Conservation (phyloP, 2,797 vertebrate genomes). For the Acanthurus tractus region DNA sequence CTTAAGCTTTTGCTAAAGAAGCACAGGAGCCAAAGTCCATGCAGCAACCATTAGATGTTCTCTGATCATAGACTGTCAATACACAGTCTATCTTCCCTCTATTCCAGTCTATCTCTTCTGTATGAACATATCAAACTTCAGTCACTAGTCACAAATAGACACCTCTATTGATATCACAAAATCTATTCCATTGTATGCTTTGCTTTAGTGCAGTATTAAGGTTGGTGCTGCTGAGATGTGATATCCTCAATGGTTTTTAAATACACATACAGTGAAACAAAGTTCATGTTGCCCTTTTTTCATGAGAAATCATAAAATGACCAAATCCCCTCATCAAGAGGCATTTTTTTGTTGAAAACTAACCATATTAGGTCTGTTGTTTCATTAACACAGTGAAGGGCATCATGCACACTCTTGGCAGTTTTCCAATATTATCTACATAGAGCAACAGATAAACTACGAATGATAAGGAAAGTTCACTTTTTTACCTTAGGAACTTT, state of each 20-base stretch:
- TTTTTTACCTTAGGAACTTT: not conserved
- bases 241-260: not conserved
- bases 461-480: not conserved
- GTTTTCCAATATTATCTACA: not conserved
- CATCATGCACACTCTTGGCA: no score
- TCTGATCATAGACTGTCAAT: conserved; percentile 20
- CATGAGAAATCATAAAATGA: not conserved
- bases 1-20: conserved; percentile 30
- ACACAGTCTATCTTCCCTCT: not conserved
- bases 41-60: conserved; percentile 28
- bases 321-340: not conserved
- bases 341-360: not conserved
- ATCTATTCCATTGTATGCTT: not conserved
- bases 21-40: conserved; percentile 19
- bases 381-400: not conserved
- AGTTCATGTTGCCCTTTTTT: not conserved
- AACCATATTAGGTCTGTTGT: not conserved
- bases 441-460: not conserved
- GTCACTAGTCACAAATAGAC: not conserved
- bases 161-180: not conserved
- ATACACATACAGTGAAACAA: not conserved
- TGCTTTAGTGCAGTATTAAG: not conserved
- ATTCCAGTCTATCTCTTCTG: not conserved
- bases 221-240: not conserved
- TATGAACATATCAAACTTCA: not conserved